Evolutionary conservation across 2,888 invertebrate genomes (phyloP).

Genomic region (Cephus pygmeus): DNA sequence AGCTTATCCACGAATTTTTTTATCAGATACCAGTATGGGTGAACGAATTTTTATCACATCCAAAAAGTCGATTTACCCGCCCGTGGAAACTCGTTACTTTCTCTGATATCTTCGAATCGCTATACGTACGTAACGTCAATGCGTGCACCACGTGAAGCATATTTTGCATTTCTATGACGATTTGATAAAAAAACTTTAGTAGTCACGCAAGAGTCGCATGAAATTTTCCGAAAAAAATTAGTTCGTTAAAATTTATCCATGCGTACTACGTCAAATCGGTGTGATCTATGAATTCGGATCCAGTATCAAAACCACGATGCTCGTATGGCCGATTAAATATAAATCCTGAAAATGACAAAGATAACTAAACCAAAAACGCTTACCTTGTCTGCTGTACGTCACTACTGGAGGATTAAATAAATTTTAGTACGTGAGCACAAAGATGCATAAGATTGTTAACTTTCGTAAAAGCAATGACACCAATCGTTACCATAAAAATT

Average conservation of each 20-base stretch:
- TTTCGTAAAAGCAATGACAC: neutral
- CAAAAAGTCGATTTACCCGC: neutral
- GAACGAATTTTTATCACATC: neutral
- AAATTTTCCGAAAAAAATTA: neutral
- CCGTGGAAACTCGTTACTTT: neutral
- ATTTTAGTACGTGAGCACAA: neutral
- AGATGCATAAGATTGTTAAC: neutral
- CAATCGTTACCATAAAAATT: neutral
- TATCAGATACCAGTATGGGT: neutral
- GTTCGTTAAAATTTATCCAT: neutral
- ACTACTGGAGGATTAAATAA: neutral
- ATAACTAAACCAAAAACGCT: too few relatives aligned
- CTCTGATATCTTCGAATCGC: neutral
- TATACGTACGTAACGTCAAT: neutral
- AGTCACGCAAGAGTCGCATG: neutral
- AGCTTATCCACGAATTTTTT: neutral
- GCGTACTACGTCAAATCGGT: neutral
- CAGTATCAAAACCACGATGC: neutral
- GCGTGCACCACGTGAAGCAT: neutral
- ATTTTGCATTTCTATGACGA: neutral
- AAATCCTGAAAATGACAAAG: too few relatives aligned
- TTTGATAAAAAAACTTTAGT: neutral
- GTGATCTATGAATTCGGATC: neutral
- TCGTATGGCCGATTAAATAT: too few relatives aligned
- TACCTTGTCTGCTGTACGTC: neutral